A percentile compares a stretch with the other conserved stretches of the same genome.
Evolutionary conservation across 92 coral and sea anemone species (phyloP).

Genomic region (Epizoanthus stellaris): DNA sequence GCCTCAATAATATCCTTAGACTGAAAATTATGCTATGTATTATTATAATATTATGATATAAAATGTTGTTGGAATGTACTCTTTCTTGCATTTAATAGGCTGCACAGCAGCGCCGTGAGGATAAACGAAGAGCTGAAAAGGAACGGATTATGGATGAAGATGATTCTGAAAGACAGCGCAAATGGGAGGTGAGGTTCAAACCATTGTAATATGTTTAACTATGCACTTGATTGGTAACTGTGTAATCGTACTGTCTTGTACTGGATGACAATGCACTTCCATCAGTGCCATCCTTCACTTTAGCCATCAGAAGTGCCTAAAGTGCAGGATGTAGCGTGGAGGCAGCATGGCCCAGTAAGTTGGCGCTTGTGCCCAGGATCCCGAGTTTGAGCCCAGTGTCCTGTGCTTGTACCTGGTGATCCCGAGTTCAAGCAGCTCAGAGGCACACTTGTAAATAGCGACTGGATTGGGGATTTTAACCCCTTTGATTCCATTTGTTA

Average conservation of each 20-base stretch:
- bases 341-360: no score
- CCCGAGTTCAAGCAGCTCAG: no score
- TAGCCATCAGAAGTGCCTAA: no score
- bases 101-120: slow-evolving; percentile 98
- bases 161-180: slow-evolving; percentile 94
- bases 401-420: no score
- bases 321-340: no score
- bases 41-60: neutral
- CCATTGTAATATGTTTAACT: neutral
- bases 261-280: neutral
- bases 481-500: no score
- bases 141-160: slow-evolving; percentile 97
- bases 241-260: neutral
- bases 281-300: no score
- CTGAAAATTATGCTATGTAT: neutral
- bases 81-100: slow-evolving; percentile 61
- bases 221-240: neutral
- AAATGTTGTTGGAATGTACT: neutral
- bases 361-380: no score
- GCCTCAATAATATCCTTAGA: no score
- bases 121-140: slow-evolving; percentile 91
- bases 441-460: no score
- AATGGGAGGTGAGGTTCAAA: slow-evolving; percentile 79
- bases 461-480: no score
- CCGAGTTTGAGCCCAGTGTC: no score